Base-by-base conservation (phyloP, 1,140 invertebrate species). In the Euborellia annulipes region DNA sequence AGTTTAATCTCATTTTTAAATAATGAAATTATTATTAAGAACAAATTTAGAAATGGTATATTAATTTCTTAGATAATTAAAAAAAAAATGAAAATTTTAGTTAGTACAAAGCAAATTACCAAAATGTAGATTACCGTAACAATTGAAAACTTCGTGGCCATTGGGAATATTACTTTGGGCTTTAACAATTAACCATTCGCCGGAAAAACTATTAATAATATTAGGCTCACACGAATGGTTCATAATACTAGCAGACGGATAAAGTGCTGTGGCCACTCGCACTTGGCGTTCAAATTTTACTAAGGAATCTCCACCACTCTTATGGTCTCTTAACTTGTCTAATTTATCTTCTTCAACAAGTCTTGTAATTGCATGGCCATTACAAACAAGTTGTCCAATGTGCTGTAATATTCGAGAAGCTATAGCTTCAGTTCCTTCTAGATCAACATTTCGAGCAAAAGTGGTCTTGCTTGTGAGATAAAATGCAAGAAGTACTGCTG, bases 201-300 rank as follows among this genome's bases (percentile, higher is more conserved):
- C 23, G 11, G 23, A 27, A 27, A 27, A 27, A 27, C 79, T 79
- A 51, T 79, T 79, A 46, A 82, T 78, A 45, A 89, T 80, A 57
- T 80, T 84, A 6, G 86, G 78, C 60, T 85, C 75, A 60, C 88
- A 92, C 11, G 85, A 85, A 67, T 92, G 88, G 62, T 92, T 92
- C 77, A 91, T 81, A 66, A 91, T 78, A 56, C 83, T 85, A 8
- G 81, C 78, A n/a, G 83, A 79, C 0, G 85, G 83, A 65, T 85
- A 92, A 56, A 91, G 85, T 1, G 81, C 88, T 20, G 82, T 83
- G 9, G 81, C 85, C 32, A 85, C 65, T 32, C 78, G 68, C n/a
- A 73, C 67, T 57, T 83, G 70, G 41, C 48, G 51, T 49, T 62
- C 60, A 43, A 54, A 56, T 23, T 60, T 58, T 17, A 50, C 50